Evolutionary conservation across 2,888 invertebrate species (phyloP).

Genomic region (Tiphia femorata): DNA sequence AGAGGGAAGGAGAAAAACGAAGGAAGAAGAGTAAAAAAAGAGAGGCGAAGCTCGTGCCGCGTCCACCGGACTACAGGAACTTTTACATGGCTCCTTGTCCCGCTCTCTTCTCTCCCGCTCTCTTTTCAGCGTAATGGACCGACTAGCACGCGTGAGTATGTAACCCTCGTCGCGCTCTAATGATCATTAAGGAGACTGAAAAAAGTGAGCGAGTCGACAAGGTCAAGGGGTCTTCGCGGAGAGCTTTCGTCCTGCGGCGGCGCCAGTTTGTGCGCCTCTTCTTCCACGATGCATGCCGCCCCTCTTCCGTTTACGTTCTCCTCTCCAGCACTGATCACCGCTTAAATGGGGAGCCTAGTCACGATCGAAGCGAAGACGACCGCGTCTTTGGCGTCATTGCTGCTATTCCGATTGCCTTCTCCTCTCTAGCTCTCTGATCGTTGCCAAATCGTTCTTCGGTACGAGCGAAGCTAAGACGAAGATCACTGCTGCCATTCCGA

Average conservation of each 20-base stretch:
- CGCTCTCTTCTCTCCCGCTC: background rate
- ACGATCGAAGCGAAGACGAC: no score
- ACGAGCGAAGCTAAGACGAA: no score
- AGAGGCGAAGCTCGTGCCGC: background rate
- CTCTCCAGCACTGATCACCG: no score
- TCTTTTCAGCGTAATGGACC: background rate
- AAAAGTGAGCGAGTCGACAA: constrained; percentile 18
- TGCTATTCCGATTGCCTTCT: no score
- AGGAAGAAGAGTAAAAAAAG: background rate
- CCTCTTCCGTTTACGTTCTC: no score
- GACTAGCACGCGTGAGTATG: constrained; percentile 5
- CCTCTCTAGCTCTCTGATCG: no score
- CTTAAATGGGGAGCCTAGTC: background rate
- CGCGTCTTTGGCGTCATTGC: no score
- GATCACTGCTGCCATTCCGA: no score
- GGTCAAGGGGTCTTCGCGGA: no score
- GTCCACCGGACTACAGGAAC: no score
- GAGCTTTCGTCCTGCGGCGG: background rate
- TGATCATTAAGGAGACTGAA: constrained; percentile 41
- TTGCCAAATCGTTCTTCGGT: no score
- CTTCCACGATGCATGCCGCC: background rate
- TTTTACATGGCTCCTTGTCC: background rate
- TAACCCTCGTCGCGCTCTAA: constrained; percentile 34
- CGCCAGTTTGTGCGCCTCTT: background rate
- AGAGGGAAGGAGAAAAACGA: background rate